Evolutionary conservation across 2,113 vertebrate genomes (phyloP).

Genomic region (Cynopterus brachyotis): DNA sequence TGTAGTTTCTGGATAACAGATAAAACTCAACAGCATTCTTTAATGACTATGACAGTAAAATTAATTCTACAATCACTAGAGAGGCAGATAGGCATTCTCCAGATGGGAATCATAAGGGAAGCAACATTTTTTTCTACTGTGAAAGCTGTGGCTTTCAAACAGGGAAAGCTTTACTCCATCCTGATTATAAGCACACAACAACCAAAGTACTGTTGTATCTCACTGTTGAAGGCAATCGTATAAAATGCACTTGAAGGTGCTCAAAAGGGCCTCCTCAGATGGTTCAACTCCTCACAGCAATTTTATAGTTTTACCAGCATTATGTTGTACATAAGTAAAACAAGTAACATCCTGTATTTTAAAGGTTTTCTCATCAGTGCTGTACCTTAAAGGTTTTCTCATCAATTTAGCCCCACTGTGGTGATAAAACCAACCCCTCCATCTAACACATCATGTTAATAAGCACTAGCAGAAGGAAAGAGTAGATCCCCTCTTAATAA

Average conservation of each 20-base stretch:
- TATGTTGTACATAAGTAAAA: neutral
- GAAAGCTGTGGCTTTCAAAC: neutral
- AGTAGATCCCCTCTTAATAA: neutral
- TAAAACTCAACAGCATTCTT: neutral
- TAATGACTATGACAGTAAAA: neutral
- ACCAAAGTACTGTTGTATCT: neutral
- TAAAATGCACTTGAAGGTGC: neutral
- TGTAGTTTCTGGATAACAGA: neutral
- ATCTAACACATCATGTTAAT: neutral
- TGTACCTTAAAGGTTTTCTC: neutral
- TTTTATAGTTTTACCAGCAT: neutral
- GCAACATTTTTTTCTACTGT: neutral
- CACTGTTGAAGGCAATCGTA: neutral
- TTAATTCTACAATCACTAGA: neutral
- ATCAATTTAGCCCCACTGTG: neutral
- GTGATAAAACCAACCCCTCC: slow-evolving; percentile 4
- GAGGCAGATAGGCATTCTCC: neutral
- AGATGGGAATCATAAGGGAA: neutral
- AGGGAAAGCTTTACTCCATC: neutral
- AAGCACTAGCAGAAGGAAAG: neutral
- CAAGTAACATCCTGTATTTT: neutral
- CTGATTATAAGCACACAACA: neutral
- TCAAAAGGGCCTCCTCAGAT: neutral
- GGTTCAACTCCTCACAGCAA: too few species aligned
- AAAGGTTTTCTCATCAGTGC: neutral